Conservation (phyloP, 2,797 vertebrate species). For the Iguana delicatissima region DNA sequence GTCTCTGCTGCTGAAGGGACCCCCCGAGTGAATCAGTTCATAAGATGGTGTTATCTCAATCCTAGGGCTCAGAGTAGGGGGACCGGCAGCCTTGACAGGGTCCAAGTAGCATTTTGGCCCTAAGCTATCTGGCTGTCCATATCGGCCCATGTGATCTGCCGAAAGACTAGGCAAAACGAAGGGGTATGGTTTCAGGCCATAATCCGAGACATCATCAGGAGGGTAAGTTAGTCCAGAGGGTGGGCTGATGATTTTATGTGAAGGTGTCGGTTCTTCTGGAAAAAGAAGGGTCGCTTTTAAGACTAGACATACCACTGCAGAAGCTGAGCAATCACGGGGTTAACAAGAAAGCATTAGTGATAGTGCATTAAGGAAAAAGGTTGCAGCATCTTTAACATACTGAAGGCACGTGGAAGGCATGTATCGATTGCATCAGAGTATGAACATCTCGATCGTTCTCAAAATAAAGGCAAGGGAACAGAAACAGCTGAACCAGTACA, state of each 20-base stretch:
- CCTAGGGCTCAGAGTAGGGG: slow-evolving; percentile 92
- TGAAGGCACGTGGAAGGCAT: neutral
- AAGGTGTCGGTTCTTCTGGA: slow-evolving; percentile 92
- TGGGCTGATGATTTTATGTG: slow-evolving; percentile 90
- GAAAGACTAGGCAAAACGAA: slow-evolving; percentile 81
- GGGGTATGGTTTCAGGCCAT: slow-evolving; percentile 90
- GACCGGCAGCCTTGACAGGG: slow-evolving; percentile 81
- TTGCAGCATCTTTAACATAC: slow-evolving; percentile 3
- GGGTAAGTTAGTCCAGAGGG: slow-evolving; percentile 88
- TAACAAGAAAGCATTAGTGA: slow-evolving; percentile 64
- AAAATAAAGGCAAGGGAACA: neutral
- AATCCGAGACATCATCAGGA: slow-evolving; percentile 86
- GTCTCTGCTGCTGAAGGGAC: slow-evolving; percentile 83
- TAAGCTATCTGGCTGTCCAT: slow-evolving; percentile 87
- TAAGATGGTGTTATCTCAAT: slow-evolving; percentile 98
- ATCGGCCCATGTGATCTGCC: slow-evolving; percentile 85
- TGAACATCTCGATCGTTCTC: neutral
- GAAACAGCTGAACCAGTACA: neutral
- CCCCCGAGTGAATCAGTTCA: slow-evolving; percentile 92
- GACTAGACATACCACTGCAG: slow-evolving; percentile 79
- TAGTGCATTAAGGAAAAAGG: slow-evolving; percentile 30
- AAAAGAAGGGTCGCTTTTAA: slow-evolving; percentile 88
- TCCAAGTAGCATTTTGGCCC: slow-evolving; percentile 89
- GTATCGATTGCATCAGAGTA: too few species aligned
- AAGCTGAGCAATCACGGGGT: slow-evolving; percentile 76